These are phyloP conservation scores for Erithacus rubecula DNA, from an alignment of 2,797 vertebrate species.

Conservation along the genomic window DNA sequence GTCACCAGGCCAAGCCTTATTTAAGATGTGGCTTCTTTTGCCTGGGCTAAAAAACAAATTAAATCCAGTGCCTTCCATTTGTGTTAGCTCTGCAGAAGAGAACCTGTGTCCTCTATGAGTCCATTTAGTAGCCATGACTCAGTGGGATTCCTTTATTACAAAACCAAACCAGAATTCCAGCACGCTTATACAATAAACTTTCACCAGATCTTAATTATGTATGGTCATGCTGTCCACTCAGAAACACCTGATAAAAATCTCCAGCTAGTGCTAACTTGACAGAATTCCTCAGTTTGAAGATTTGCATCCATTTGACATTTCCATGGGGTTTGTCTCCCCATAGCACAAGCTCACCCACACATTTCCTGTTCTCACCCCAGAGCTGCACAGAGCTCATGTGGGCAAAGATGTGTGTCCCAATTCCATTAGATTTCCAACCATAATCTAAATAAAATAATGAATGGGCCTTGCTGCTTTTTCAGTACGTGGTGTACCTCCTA, in stretches of 20 bases:
- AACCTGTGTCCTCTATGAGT: not conserved
- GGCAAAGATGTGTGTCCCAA: rapidly evolving
- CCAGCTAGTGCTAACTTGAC: slow-evolving; percentile 18
- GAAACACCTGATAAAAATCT: slow-evolving; percentile 17
- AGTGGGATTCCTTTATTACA: slow-evolving; percentile 20
- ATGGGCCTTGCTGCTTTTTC: not conserved
- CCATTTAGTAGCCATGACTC: slow-evolving; percentile 32
- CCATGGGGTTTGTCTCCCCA: slow-evolving; percentile 11
- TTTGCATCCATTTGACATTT: slow-evolving; percentile 17
- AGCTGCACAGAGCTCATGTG: rapidly evolving
- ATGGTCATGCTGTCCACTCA: slow-evolving; percentile 20
- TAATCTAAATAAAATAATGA: not conserved
- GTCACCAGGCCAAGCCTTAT: slow-evolving; percentile 27
- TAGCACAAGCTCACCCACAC: not conserved
- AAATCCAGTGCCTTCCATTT: not conserved
- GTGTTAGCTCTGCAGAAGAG: slow-evolving; percentile 15
- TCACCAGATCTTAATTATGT: slow-evolving; percentile 22
- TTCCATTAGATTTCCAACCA: not conserved
- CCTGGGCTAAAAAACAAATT: not conserved
- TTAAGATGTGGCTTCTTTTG: not conserved
- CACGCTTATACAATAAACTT: slow-evolving; percentile 59
- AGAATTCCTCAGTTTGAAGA: slow-evolving; percentile 14
- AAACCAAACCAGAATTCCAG: slow-evolving; percentile 62
- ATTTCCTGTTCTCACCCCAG: not conserved
- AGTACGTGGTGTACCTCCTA: not conserved